A percentile compares a stretch with the other conserved stretches of the same genome.
phyloP scores from a whole-genome alignment of 2,888 invertebrate species.

The Oasisia sp. region DNA sequence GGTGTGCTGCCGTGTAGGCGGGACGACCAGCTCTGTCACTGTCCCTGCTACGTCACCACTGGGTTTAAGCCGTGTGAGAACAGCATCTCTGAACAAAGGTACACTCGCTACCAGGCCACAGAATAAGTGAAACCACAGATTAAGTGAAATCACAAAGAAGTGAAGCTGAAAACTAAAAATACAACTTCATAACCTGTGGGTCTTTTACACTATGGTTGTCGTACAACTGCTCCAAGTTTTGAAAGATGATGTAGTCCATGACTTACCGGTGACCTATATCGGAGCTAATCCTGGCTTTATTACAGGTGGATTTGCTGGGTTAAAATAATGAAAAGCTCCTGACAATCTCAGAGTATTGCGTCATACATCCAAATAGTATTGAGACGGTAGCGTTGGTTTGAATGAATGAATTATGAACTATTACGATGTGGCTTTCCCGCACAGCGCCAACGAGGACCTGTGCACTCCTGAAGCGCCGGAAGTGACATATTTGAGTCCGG shows the following conservation, averaged over 20 bases:
- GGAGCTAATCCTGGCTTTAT: too few species aligned
- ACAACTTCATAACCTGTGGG: too few species aligned
- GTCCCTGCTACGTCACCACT: neutral
- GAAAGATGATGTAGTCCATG: too few species aligned
- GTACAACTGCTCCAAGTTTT: too few species aligned
- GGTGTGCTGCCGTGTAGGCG: neutral
- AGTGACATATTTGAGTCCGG: neutral
- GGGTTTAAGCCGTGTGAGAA: neutral
- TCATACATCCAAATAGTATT: neutral
- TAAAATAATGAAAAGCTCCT: too few species aligned
- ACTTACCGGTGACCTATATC: too few species aligned
- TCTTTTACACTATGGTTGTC: too few species aligned
- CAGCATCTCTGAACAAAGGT: neutral
- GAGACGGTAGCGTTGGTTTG: neutral
- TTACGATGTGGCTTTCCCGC: neutral
- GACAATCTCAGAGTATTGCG: neutral
- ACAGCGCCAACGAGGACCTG: neutral
- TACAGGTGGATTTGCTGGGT: too few species aligned
- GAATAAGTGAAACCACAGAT: neutral
- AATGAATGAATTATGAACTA: neutral
- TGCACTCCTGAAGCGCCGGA: neutral
- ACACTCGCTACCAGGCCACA: neutral
- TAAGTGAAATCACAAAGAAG: neutral
- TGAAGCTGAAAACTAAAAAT: too few species aligned
- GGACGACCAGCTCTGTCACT: neutral